phyloP scores from a whole-genome alignment of 2,888 invertebrate species.

The Tuta absoluta region DNA sequence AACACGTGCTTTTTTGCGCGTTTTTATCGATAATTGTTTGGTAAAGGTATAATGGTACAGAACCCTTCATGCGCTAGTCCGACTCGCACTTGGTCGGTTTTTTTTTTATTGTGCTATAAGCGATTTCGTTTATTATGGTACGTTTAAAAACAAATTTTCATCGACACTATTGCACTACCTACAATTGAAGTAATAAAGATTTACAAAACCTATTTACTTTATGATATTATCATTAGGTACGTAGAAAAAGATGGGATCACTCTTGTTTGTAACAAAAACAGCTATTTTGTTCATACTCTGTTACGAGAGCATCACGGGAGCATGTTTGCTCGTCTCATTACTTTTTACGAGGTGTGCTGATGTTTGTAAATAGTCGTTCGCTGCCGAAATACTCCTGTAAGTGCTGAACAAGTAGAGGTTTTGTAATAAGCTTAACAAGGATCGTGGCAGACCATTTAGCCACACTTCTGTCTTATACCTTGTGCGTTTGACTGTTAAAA shows the following conservation, averaged over 20 bases:
- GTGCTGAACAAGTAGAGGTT: constrained; percentile 13
- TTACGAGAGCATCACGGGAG: background rate
- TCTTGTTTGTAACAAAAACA: constrained; percentile 1
- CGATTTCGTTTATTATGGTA: no score
- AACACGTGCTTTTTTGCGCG: no score
- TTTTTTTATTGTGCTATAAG: no score
- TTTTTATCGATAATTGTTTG: no score
- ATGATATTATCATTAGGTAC: no score
- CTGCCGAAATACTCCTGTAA: constrained; percentile 10
- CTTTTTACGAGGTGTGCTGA: constrained; percentile 27
- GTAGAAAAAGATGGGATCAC: background rate
- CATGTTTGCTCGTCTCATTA: constrained; percentile 21
- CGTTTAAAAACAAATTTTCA: no score
- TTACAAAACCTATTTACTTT: no score
- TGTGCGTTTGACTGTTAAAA: background rate
- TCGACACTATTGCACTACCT: no score
- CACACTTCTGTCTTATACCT: background rate
- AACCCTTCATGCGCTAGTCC: no score
- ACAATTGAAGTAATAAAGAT: no score
- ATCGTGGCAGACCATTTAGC: background rate
- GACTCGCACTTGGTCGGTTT: no score
- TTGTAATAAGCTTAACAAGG: constrained; percentile 5
- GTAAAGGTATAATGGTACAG: no score
- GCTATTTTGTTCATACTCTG: constrained; percentile 1
- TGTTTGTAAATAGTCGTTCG: constrained; percentile 19